Percentiles rank a stretch among this genome's conserved stretches.
Evolutionary conservation across 2,113 vertebrate species (phyloP).

Genomic region (Caranx melampygus): DNA sequence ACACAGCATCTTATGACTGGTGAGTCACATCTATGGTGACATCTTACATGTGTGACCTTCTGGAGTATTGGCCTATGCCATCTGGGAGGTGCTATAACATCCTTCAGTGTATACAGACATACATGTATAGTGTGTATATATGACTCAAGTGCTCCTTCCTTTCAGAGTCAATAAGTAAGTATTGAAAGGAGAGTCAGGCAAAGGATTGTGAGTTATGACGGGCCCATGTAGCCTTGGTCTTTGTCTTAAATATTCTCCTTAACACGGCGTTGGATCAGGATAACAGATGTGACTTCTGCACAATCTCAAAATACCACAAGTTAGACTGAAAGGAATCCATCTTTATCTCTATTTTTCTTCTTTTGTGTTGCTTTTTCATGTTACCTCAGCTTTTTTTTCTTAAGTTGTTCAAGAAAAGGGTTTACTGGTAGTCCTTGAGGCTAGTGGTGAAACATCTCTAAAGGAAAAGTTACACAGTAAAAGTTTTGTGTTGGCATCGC

Average conservation of each 20-base stretch:
- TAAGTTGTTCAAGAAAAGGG: neutral
- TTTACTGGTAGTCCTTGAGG: slow-evolving; percentile 11
- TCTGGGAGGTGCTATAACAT: slow-evolving; percentile 52
- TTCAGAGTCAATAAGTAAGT: slow-evolving; percentile 22
- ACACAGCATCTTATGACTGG: slow-evolving; percentile 43
- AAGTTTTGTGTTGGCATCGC: neutral
- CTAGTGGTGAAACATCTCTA: neutral
- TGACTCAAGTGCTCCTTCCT: slow-evolving; percentile 39
- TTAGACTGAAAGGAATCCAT: neutral
- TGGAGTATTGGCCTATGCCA: slow-evolving; percentile 56
- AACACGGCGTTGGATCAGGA: neutral
- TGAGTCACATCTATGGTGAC: slow-evolving; percentile 60
- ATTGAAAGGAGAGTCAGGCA: slow-evolving; percentile 24
- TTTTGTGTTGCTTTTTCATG: slow-evolving; percentile 33
- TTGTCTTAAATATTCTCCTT: slow-evolving; percentile 14
- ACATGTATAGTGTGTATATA: too few species aligned
- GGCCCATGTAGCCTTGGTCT: slow-evolving; percentile 12
- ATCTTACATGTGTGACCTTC: slow-evolving; percentile 47
- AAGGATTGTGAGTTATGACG: slow-evolving; percentile 25
- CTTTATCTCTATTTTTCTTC: neutral
- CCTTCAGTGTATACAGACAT: slow-evolving; percentile 16
- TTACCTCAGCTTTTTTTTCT: slow-evolving; percentile 10
- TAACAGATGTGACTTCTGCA: neutral
- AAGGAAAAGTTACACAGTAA: neutral
- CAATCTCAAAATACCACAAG: neutral